These are phyloP conservation scores for Lordiphosa stackelbergi DNA, from an alignment of 1,140 invertebrate species.

Conservation along the genomic window DNA sequence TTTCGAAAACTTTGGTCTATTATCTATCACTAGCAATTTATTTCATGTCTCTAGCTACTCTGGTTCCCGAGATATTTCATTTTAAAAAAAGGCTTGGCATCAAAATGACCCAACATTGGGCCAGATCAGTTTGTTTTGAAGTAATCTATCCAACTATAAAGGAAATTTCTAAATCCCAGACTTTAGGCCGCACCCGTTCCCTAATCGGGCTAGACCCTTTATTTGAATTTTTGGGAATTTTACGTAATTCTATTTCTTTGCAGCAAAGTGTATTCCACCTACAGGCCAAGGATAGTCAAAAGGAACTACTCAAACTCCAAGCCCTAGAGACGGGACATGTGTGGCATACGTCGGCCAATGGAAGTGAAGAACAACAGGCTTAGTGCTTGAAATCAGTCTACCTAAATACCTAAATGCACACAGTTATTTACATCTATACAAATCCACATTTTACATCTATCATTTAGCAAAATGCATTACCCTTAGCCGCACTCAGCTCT, in stretches of 20 bases:
- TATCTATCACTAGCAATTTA: too few species aligned
- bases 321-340: slow-evolving; percentile 68
- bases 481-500: slow-evolving; percentile 13
- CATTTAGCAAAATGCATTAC: slow-evolving; percentile 57
- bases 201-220: too few species aligned
- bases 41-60: too few species aligned
- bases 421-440: slow-evolving; percentile 14
- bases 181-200: too few species aligned
- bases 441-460: slow-evolving; percentile 13
- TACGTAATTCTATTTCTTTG: not conserved
- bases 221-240: not conserved
- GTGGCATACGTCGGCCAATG: slow-evolving; percentile 61
- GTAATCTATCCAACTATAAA: too few species aligned
- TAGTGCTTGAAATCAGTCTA: slow-evolving; percentile 7
- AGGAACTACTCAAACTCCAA: slow-evolving; percentile 77
- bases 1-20: too few species aligned
- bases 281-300: slow-evolving; percentile 86
- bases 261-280: slow-evolving; percentile 87
- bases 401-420: slow-evolving; percentile 3
- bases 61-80: too few species aligned
- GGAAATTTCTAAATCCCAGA: too few species aligned
- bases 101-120: too few species aligned
- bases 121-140: too few species aligned
- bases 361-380: slow-evolving; percentile 54
- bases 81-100: too few species aligned